Base-by-base conservation (phyloP, 1,140 invertebrate genomes). In the Mya arenaria region DNA sequence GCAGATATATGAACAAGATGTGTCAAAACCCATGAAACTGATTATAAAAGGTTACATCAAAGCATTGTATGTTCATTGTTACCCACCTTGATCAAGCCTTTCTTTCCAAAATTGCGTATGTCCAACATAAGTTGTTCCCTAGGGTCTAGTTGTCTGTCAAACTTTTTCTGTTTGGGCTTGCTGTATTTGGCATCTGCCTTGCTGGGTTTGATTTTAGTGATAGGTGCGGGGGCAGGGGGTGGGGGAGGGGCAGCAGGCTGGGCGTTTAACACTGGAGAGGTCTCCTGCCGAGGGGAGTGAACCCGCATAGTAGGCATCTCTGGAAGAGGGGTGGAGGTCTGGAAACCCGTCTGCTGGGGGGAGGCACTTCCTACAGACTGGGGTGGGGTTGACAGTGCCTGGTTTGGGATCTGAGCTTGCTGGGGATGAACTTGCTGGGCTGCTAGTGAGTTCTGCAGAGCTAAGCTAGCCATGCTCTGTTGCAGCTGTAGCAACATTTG, bases 51-150 rank as follows among this genome's bases (percentile, higher is more conserved):
- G n/a, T n/a, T n/a, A n/a, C n/a, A n/a, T n/a, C n/a, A n/a, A n/a
- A n/a, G n/a, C n/a, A n/a, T n/a, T n/a, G n/a, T n/a, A n/a, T n/a
- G n/a, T n/a, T n/a, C n/a, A n/a, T n/a, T n/a, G n/a, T 68, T 71
- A 85, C 92, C 94, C 85, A 95, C 94, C 88, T 93, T 93, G 84
- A 92, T 94, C 32, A 96, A 90, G 34, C 93, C 94, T 63, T 93
- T 93, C 58, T 93, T 93, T 15, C 95, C 95, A 86, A 96, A 96
- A 86, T 94, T 95, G 82, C 95, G 92, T 82, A 97, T 97, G 10
- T 96, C 95, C n/a, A 95, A 94, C 85, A 97, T 90, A 8, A 97
- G 90, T 84, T 95, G 93, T 77, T 95, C 94, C 52, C 96, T 93
- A 0, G 95, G 93, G 89, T 96, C 95, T 41, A 92, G 77, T 63